Base-by-base conservation (phyloP, 1,140 invertebrate genomes). In the Harpegnathos saltator region DNA sequence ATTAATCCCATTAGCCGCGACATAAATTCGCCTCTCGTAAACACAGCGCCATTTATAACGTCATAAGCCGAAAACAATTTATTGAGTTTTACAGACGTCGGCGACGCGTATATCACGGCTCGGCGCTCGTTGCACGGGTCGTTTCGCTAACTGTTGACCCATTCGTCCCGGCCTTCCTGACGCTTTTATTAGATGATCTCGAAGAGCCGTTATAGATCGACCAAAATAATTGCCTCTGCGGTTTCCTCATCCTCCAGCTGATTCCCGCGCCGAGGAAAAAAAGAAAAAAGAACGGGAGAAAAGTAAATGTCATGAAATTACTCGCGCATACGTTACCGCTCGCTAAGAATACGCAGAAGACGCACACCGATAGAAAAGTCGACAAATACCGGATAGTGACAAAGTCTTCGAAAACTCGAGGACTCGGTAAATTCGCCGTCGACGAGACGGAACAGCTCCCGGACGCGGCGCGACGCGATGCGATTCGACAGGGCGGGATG, bases 1-100 rank as follows among this genome's bases (percentile, higher is more conserved):
- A 88, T 90, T 91, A 90, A 92, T 92, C 89, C 85, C 89, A 89
- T 89, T 87, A 90, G 33, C 71, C 75, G 83, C 69, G 85, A 83
- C 84, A 88, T 90, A 91, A 91, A 91, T 91, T 85, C 65, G 63
- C 38, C 33, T 59, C 58, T 54, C 75, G 77, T 83, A 71, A 85
- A 82, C 73, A 73, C 78, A 68, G 14, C 73, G 73, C 75, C 82
- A 84, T 90, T 91, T 88, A 89, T 88, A 91, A 89, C 85, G 84
- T 84, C 85, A 85, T 75, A 56, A 63, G n/a, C 38, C 26, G 26
- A 89, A 89, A 89, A 85, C 75, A 89, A 90, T 91, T 89, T 91
- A 89, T 91, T 54, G 65, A 88, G 81, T 85, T 91, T 89, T 85
- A 84, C 80, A 86, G 81, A 88, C 72, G 73, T 86, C 84, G 75